phyloP scores from a whole-genome alignment of 2,888 invertebrate genomes.

The Charanyca ferruginea region DNA sequence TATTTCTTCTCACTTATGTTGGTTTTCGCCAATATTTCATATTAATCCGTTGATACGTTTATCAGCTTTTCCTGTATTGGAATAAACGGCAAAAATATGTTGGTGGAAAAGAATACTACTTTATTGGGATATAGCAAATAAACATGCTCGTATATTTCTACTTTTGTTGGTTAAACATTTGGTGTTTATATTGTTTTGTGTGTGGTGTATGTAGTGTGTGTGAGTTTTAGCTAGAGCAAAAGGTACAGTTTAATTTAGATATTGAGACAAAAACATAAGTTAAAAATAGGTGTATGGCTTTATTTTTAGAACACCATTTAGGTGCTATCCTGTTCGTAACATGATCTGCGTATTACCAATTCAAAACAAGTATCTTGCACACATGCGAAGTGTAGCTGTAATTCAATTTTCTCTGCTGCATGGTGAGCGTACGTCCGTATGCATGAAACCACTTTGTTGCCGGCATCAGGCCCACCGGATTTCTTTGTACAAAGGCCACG shows the following conservation, averaged over 20 bases:
- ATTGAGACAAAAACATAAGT: not conserved
- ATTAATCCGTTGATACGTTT: conserved; percentile 75
- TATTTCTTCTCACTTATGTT: conserved; percentile 72
- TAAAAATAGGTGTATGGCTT: too few species aligned
- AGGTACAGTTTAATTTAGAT: too few species aligned
- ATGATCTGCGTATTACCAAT: conserved; percentile 11
- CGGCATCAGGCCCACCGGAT: conserved; percentile 73
- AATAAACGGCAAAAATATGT: conserved; percentile 60
- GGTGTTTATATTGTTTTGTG: conserved; percentile 9
- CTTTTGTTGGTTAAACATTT: conserved; percentile 19
- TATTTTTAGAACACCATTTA: not conserved
- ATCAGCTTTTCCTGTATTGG: conserved; percentile 70
- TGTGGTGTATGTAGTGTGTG: too few species aligned
- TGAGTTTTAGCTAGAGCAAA: not conserved
- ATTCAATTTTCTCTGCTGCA: conserved; percentile 62
- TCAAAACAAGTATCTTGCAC: conserved; percentile 37
- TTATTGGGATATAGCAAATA: conserved; percentile 30
- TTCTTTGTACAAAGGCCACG: conserved; percentile 84
- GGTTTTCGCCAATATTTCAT: conserved; percentile 74
- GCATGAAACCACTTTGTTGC: conserved; percentile 80
- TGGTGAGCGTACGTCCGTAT: conserved; percentile 53
- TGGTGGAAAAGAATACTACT: conserved; percentile 34
- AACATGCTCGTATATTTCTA: conserved; percentile 12
- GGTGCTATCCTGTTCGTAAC: not conserved
- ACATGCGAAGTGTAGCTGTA: conserved; percentile 40